Conservation (phyloP, 2,113 vertebrate genomes). For the Erpornis zantholeuca region DNA sequence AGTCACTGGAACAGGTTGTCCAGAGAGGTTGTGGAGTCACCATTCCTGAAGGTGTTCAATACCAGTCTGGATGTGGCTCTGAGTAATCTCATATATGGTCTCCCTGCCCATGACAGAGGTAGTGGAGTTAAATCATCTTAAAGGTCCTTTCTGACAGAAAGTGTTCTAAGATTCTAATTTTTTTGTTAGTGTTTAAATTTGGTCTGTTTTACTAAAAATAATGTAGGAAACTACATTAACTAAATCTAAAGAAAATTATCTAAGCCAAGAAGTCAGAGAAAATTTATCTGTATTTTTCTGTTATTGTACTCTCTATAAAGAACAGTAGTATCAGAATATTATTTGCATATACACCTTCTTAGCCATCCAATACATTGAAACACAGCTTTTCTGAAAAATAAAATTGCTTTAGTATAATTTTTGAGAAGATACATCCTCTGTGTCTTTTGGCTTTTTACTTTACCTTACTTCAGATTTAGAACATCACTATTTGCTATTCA, state of each 20-base stretch:
- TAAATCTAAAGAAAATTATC: not conserved
- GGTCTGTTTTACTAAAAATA: not conserved
- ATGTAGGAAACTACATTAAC: not conserved
- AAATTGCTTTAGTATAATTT: not conserved
- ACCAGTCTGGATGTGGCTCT: not conserved
- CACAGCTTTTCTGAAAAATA: not conserved
- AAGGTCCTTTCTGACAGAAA: not conserved
- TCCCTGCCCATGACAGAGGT: not conserved
- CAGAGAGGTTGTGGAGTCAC: not conserved
- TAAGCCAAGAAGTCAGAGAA: not conserved
- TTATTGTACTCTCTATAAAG: no score
- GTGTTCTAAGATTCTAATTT: accelerated
- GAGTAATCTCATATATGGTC: not conserved
- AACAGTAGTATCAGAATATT: not conserved
- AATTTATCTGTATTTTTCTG: not conserved
- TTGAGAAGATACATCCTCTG: not conserved
- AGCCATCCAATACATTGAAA: not conserved
- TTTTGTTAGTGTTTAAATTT: not conserved
- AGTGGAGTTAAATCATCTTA: not conserved
- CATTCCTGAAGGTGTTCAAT: not conserved
- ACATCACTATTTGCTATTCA: not conserved
- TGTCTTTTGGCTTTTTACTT: not conserved
- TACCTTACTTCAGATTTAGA: not conserved
- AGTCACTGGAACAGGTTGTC: not conserved
- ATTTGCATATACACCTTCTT: not conserved